Conservation (phyloP, 1,140 invertebrate species). For the Zelostemma sp. region DNA sequence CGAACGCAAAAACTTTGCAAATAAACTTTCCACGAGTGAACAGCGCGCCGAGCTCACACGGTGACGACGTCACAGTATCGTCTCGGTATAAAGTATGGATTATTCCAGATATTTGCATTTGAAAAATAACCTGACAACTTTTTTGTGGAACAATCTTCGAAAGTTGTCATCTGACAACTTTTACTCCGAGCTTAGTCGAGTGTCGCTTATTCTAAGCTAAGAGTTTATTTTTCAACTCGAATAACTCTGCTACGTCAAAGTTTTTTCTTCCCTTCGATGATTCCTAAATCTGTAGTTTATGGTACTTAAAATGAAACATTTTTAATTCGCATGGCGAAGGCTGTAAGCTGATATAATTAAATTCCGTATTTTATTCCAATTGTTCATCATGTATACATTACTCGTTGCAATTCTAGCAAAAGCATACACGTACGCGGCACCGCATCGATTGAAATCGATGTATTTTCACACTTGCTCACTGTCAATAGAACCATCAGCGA, state of each 20-base stretch:
- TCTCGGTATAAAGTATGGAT: slow-evolving; percentile 68
- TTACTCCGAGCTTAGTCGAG: slow-evolving; percentile 45
- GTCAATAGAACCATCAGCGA: slow-evolving; percentile 38
- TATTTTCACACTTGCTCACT: slow-evolving; percentile 10
- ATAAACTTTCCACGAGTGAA: slow-evolving; percentile 58
- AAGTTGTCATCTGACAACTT: slow-evolving; percentile 40
- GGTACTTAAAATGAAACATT: too few species aligned
- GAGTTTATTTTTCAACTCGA: slow-evolving; percentile 39
- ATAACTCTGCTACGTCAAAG: slow-evolving; percentile 14
- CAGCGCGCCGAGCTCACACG: slow-evolving; percentile 40
- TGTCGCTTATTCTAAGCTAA: slow-evolving; percentile 43
- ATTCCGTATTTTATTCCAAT: too few species aligned
- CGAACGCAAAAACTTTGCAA: slow-evolving; percentile 56
- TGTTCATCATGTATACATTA: too few species aligned
- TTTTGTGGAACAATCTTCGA: slow-evolving; percentile 42
- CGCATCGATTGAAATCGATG: not conserved
- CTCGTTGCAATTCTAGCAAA: too few species aligned
- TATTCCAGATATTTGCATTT: slow-evolving; percentile 69
- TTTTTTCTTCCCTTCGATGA: slow-evolving; percentile 1
- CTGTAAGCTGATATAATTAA: too few species aligned
- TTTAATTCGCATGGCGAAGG: not conserved
- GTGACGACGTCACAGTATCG: slow-evolving; percentile 54
- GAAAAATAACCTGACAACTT: slow-evolving; percentile 65
- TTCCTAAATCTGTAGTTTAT: not conserved
- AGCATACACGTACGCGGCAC: too few species aligned